Conservation (phyloP, 2,113 vertebrate genomes). For the Varanus komodoensis region DNA sequence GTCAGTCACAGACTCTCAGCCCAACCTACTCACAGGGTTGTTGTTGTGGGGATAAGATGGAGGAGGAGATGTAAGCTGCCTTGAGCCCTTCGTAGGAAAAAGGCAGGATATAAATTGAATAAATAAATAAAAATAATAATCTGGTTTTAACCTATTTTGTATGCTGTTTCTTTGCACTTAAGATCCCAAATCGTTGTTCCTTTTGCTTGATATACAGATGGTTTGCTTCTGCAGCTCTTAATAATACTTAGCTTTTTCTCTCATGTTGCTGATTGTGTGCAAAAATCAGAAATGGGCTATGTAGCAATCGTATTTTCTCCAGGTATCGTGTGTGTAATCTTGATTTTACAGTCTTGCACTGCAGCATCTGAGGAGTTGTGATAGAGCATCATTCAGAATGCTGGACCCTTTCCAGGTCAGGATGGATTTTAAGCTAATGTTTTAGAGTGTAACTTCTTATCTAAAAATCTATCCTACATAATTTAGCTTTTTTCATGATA, state of each 20-base stretch:
- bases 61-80: no score
- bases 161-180: neutral
- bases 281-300: constrained; percentile 52
- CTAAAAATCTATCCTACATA: neutral
- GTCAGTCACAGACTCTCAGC: no score
- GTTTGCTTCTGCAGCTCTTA: constrained; percentile 4
- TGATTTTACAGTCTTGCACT: constrained; percentile 49
- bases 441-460: constrained; percentile 16
- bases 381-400: constrained; percentile 7
- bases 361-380: neutral
- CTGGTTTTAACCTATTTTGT: neutral
- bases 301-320: constrained; percentile 58
- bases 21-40: no score
- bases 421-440: constrained; percentile 7
- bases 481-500: neutral
- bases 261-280: constrained; percentile 28
- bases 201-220: neutral
- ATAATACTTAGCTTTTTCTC: neutral
- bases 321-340: constrained; percentile 52
- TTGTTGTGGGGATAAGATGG: no score
- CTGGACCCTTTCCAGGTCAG: neutral
- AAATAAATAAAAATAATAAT: neutral
- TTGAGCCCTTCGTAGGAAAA: no score
- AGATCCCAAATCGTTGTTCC: neutral
- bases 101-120: no score